Percentiles rank a stretch among this genome's conserved stretches.
These are phyloP conservation scores for Bucorvus abyssinicus DNA, from an alignment of 2,797 vertebrate species.

Conservation along the genomic window DNA sequence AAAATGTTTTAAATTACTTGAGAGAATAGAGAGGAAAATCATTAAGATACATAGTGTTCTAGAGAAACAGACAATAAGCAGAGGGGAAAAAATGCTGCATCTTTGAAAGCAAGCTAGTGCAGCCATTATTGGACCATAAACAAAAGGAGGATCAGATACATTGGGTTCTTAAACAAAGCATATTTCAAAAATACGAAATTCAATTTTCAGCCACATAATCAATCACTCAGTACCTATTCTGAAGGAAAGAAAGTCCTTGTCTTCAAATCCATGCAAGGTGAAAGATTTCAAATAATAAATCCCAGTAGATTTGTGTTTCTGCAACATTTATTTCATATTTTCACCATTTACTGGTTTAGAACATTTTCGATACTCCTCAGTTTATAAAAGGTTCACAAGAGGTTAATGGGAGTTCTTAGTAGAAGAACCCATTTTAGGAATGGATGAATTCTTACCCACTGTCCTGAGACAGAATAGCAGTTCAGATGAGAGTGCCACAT, in stretches of 20 bases:
- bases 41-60: background rate
- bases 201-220: background rate
- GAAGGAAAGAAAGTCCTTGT: background rate
- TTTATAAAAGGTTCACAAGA: slow-evolving; percentile 25
- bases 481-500: background rate
- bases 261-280: background rate
- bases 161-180: background rate
- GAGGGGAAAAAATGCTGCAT: background rate
- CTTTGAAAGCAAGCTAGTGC: background rate
- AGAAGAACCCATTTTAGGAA: background rate
- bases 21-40: background rate
- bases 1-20: background rate
- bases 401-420: slow-evolving; percentile 27
- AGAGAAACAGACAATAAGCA: background rate
- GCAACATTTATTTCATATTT: slow-evolving; percentile 13
- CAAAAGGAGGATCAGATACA: background rate
- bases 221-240: background rate
- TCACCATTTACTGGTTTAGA: background rate
- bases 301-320: background rate
- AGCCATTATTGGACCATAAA: slow-evolving; percentile 2
- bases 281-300: slow-evolving; percentile 11
- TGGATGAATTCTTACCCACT: slow-evolving; percentile 7
- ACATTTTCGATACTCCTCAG: background rate
- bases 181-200: slow-evolving; percentile 28
- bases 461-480: background rate